These are phyloP conservation scores for Dioctria rufipes DNA, from an alignment of 2,888 invertebrate species.

Conservation along the genomic window DNA sequence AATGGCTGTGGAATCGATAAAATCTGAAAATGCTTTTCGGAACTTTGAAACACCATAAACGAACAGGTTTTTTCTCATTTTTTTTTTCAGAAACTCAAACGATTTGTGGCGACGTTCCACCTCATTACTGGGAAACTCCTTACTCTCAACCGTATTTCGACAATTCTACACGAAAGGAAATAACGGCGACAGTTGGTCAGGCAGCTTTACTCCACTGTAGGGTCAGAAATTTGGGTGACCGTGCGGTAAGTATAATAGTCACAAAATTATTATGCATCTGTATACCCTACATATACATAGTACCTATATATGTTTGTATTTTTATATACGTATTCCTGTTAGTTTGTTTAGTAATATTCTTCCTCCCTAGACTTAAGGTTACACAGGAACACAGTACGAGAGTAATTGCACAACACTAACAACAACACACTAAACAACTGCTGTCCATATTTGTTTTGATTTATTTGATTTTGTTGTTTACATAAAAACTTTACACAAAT, in stretches of 20 bases:
- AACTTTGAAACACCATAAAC: conserved; percentile 12
- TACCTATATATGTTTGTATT: background rate
- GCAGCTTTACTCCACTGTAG: conserved; percentile 88
- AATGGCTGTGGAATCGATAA: conserved; percentile 29
- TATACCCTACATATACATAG: background rate
- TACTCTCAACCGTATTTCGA: conserved; percentile 92
- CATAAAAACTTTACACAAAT: conserved; percentile 9
- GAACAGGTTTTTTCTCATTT: conserved; percentile 50
- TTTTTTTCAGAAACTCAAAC: conserved; percentile 67
- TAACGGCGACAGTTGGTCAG: conserved; percentile 90
- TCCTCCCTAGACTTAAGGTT: too few relatives aligned
- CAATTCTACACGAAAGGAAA: conserved; percentile 87
- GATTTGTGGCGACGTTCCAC: conserved; percentile 70
- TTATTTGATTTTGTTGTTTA: conserved; percentile 1
- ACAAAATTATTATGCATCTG: background rate
- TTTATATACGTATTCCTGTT: too few relatives aligned
- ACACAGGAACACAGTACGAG: too few relatives aligned
- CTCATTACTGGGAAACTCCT: conserved; percentile 73
- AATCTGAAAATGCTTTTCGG: conserved; percentile 40
- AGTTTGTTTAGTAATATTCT: too few relatives aligned
- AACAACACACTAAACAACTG: too few relatives aligned
- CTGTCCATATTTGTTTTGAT: conserved; percentile 24
- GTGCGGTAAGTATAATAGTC: conserved; percentile 80
- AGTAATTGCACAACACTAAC: too few relatives aligned
- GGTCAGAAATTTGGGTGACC: conserved; percentile 88